Evolutionary conservation across 2,797 vertebrate species (phyloP), one percentile per base, ranked within the genome.

Genomic region (Scarus forsteni): DNA sequence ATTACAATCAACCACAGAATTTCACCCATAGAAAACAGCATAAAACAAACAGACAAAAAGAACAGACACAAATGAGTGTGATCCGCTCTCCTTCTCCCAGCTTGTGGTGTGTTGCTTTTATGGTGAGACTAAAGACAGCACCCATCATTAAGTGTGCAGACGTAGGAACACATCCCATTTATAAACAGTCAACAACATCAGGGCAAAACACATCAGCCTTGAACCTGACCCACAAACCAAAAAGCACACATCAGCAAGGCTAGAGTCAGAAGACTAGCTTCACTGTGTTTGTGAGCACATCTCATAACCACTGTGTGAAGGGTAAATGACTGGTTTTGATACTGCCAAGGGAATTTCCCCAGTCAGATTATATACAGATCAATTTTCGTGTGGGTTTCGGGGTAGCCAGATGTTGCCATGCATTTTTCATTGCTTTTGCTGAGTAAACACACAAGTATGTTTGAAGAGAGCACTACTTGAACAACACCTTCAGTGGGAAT

Each of bases 241-340:
- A 87, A 64, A 13, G 76, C 72, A 80, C 74, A 81, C 83, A 81
- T 73, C 73, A 70, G 61, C 57, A 40, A 10, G 60, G 60, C 73
- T 70, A 54, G 66, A 75, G 15, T 79, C 66, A 64, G 52, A 75
- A 48, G 73, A 75, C 74, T 73, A 38, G 67, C 68, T 61, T 59
- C 53, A 50, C 13, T 75, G 52, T 80, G 72, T 66, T 14, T 76
- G 68, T 34, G 70, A 76, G 69, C 55, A 70, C 84, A 66, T 90
- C 79, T 53, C 51, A 66, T 63, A 83, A 87, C 83, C 82, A 27
- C 84, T 61, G 63, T 60, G 69, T 86, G 82, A 85, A 84, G 86
- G 77, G 76, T 84, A 91, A 92, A 91, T 91, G 85, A 90, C 67
- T 64, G 66, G 84, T 76, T 90, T 82, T 78, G 85, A 86, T 80